Percentiles rank a stretch among this genome's conserved stretches.
phyloP scores from a whole-genome alignment of 2,113 vertebrate species.

The Nettapus auritus region DNA sequence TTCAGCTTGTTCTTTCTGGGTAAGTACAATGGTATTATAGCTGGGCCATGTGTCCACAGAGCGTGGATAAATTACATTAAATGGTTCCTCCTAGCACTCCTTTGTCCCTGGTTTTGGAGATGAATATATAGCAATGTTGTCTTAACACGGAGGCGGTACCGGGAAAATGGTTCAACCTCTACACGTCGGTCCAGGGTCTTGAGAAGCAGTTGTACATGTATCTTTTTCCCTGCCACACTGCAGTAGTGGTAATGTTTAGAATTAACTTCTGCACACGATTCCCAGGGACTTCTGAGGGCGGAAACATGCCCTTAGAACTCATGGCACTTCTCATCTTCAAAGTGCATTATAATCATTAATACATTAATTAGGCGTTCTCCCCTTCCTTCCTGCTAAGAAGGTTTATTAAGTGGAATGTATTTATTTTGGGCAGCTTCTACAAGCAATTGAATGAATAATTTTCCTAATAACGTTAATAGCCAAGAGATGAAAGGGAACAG shows the following conservation, averaged over 20 bases:
- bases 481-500: constrained; percentile 36
- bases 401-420: constrained; percentile 68
- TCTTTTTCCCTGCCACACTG: not conserved
- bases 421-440: constrained; percentile 61
- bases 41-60: not conserved
- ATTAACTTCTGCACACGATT: not conserved
- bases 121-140: not conserved
- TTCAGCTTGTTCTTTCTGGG: not conserved
- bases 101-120: not conserved
- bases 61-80: not conserved
- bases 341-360: constrained; percentile 53
- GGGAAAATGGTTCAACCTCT: not conserved
- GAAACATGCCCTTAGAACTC: constrained; percentile 26
- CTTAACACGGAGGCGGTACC: not conserved
- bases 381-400: constrained; percentile 58
- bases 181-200: not conserved
- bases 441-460: constrained; percentile 60
- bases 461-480: constrained; percentile 60
- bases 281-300: constrained; percentile 16
- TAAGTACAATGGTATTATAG: not conserved
- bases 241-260: not conserved
- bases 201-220: not conserved
- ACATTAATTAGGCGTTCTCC: constrained; percentile 55
- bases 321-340: constrained; percentile 57
- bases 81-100: not conserved